phyloP scores from a whole-genome alignment of 2,888 invertebrate species.

The Drosophila picticornis region DNA sequence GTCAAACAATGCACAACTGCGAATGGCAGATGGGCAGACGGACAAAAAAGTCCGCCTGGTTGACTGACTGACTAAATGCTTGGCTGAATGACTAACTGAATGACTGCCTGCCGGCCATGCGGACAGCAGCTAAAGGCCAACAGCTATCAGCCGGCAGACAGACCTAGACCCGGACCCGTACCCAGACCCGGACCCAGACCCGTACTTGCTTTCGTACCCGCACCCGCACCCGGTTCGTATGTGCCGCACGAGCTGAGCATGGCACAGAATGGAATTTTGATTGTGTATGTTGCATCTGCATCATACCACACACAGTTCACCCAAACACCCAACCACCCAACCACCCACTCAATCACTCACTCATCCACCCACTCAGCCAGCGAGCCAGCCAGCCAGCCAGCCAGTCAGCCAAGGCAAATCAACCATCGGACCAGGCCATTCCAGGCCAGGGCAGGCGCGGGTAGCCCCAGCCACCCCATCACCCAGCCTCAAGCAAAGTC shows the following conservation, averaged over 20 bases:
- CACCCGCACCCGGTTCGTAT: conserved; percentile 6
- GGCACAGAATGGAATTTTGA: conserved; percentile 71
- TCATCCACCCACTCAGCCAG: conserved; percentile 4
- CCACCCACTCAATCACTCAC: not conserved
- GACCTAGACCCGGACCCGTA: conserved; percentile 29
- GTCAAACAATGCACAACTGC: conserved; percentile 59
- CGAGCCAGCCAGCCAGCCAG: conserved; percentile 9
- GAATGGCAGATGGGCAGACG: conserved; percentile 14
- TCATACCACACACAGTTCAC: conserved; percentile 31
- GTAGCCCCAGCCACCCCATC: not conserved
- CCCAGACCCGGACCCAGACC: conserved; percentile 25
- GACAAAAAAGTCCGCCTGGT: conserved; percentile 46
- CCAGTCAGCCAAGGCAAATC: conserved; percentile 26
- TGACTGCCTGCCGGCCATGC: conserved; percentile 48
- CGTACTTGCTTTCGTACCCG: not conserved
- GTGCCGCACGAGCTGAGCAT: conserved; percentile 39
- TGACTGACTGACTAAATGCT: conserved; percentile 65
- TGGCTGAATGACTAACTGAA: conserved; percentile 67
- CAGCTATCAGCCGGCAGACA: conserved; percentile 11
- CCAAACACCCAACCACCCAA: no score
- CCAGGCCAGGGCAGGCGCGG: not conserved
- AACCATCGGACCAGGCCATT: conserved; percentile 6
- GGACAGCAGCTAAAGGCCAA: conserved; percentile 15
- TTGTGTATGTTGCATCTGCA: conserved; percentile 63
- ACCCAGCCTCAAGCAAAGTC: conserved; percentile 10